A percentile compares a stretch with the other conserved stretches of the same genome.
These are phyloP conservation scores for Scomber scombrus DNA, from an alignment of 2,113 vertebrate species.

Conservation along the genomic window DNA sequence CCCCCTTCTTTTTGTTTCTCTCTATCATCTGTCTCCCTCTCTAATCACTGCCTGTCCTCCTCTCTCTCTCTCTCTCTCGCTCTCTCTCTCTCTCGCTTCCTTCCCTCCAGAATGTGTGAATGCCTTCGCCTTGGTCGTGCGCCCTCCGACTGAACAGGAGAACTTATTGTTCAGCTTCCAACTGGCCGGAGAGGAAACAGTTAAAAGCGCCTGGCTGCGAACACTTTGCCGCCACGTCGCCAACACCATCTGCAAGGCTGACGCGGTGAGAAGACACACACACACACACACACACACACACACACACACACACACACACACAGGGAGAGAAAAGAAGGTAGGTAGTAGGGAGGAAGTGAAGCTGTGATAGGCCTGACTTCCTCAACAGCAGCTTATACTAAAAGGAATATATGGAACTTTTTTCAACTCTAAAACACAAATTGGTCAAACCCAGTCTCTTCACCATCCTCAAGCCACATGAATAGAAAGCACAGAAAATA, in stretches of 20 bases:
- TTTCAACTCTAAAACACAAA: not conserved
- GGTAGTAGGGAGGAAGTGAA: not conserved
- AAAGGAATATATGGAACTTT: not conserved
- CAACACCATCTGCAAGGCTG: constrained; percentile 97
- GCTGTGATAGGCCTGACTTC: not conserved
- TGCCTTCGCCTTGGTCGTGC: constrained; percentile 95
- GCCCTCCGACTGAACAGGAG: constrained; percentile 94
- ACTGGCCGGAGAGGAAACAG: constrained; percentile 90
- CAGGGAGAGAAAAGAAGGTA: not conserved
- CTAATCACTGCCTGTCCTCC: too few species aligned
- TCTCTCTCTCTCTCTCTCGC: not conserved
- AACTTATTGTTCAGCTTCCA: constrained; percentile 98
- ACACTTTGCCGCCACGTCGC: constrained; percentile 94
- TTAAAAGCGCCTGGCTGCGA: constrained; percentile 92
- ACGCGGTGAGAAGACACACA: constrained; percentile 88
- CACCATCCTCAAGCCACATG: not conserved
- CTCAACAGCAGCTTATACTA: not conserved
- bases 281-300: constrained; percentile 5
- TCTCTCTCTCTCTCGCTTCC: not conserved
- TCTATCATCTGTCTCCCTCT: constrained; percentile 46
- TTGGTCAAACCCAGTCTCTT: not conserved
- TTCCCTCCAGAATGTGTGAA: constrained; percentile 91
- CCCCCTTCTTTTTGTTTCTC: constrained; percentile 78
- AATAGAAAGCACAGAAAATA: too few species aligned
- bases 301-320: too few species aligned